Conservation (phyloP, 2,797 vertebrate species). For the Agapornis canus region DNA sequence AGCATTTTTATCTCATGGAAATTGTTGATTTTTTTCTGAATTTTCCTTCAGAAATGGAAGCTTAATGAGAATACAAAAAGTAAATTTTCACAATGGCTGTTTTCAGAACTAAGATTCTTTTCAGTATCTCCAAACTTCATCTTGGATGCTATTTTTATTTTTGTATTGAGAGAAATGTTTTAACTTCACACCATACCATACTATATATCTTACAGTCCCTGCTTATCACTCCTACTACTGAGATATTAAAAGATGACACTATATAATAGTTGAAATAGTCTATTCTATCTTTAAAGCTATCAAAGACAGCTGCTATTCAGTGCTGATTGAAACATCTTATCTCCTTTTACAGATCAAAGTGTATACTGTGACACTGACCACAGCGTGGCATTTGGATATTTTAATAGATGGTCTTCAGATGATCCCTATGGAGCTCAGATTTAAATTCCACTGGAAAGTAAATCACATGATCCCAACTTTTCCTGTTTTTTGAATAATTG, state of each 20-base stretch:
- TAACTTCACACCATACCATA: neutral
- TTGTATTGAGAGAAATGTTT: neutral
- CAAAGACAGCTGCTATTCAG: slow-evolving; percentile 43
- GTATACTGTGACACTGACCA: neutral
- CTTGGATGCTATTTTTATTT: neutral
- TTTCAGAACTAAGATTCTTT: neutral
- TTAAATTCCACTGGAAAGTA: neutral
- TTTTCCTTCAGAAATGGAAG: neutral
- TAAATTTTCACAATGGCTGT: fast-evolving
- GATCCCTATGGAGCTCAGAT: neutral
- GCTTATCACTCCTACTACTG: neutral
- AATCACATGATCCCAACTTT: neutral
- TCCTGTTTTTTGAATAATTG: neutral
- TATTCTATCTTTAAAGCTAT: slow-evolving; percentile 37
- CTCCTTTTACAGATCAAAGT: slow-evolving; percentile 33
- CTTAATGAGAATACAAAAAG: neutral
- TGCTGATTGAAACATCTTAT: slow-evolving; percentile 23
- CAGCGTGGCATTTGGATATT: neutral
- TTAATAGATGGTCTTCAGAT: neutral
- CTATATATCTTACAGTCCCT: neutral
- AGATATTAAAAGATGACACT: neutral
- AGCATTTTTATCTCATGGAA: neutral
- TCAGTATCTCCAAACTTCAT: neutral
- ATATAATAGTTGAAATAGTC: slow-evolving; percentile 19
- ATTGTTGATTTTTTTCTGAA: neutral